Base-by-base conservation (phyloP, 2,113 vertebrate genomes). In the Megaptera novaeangliae region DNA sequence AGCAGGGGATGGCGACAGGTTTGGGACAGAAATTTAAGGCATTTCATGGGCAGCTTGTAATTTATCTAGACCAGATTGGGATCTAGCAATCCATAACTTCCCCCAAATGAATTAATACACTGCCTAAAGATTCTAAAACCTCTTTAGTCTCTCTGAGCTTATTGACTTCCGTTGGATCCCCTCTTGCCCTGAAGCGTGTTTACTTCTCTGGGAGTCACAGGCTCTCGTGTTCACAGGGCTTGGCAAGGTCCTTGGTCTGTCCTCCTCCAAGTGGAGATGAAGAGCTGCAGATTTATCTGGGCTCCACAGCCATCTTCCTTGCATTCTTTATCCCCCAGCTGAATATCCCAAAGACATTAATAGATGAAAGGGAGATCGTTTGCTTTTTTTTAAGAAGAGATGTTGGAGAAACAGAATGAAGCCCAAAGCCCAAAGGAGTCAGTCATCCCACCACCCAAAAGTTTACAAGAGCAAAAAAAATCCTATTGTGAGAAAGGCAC, bases 161-260 rank as follows among this genome's bases (percentile, higher is more conserved):
- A 31, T 17, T 86, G 85, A 72, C 69, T 34, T 95, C 72, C n/a
- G 2, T 23, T 77, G 39, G 91, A 86, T 93, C 66, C 49, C 39
- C 44, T 74, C 63, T 96, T 29, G 1, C 66, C 69, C 87, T 36
- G 44, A 86, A 94, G 86, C 13, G 1, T 80, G 95, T 90, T 97
- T 96, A 64, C 95, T 96, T 97, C 96, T 95, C 90, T 61, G 95
- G 36, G 87, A 84, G 68, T 77, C 88, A 41, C 68, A 93, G 63
- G 86, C 68, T 83, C 20, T 96, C 0, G 0, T 59, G 95, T 78
- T 96, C 83, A 15, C 74, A 63, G 95, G 57, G 61, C 36, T 96
- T 68, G 81, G 91, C 39, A 0, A 13, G 49, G 52, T n/a, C 80
- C 74, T 39, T 18, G 31, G 31, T 61, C 55, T 64, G 25, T 68